Evolutionary conservation across 2,797 vertebrate species (phyloP).

Genomic region (Poecilia velifera): DNA sequence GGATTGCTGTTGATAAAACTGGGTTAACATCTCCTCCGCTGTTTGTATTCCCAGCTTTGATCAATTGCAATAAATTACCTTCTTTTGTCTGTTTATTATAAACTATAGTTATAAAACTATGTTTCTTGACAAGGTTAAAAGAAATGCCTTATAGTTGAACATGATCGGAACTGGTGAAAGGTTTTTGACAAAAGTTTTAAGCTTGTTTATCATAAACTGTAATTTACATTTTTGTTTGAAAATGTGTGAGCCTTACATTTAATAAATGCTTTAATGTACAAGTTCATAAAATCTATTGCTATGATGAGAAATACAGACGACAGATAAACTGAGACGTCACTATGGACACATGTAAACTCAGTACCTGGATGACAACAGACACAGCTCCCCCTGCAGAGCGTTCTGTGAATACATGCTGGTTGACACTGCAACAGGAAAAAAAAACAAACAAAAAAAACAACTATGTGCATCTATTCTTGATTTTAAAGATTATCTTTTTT

Average conservation of each 20-base stretch:
- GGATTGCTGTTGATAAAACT: not conserved
- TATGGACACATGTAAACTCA: not conserved
- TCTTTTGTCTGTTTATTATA: not conserved
- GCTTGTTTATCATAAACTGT: not conserved
- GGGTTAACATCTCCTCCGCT: not conserved
- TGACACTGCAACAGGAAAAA: not conserved
- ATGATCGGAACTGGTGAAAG: not conserved
- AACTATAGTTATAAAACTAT: not conserved
- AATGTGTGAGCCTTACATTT: not conserved
- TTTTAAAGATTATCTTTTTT: not conserved
- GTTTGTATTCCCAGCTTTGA: not conserved
- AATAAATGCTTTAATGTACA: not conserved
- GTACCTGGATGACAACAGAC: conserved; percentile 20
- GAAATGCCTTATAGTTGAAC: not conserved
- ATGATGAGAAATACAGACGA: not conserved
- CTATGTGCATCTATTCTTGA: not conserved
- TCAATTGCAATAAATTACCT: not conserved
- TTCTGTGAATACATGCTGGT: conserved; percentile 10
- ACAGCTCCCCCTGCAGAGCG: conserved; percentile 59
- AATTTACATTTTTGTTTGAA: not conserved
- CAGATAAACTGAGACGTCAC: not conserved
- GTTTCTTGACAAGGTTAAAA: not conserved
- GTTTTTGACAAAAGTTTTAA: not conserved
- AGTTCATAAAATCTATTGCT: not conserved
- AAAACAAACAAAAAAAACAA: not conserved